Evolutionary conservation across 2,888 invertebrate genomes (phyloP).

Genomic region (Nomada fucata): DNA sequence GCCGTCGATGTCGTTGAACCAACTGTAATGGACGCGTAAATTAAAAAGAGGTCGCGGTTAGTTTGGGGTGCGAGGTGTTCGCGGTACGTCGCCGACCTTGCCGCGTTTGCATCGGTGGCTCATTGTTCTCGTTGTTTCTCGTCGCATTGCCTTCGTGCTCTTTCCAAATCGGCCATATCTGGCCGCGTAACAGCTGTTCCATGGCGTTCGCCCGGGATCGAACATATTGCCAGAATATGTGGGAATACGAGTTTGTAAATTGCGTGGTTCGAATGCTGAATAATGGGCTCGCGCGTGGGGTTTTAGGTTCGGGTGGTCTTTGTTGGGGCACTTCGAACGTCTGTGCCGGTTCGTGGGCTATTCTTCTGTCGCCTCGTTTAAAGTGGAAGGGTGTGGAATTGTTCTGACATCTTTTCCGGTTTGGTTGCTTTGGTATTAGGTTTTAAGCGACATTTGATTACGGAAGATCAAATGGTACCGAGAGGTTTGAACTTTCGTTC

Average conservation of each 20-base stretch:
- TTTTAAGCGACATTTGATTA: too few species aligned
- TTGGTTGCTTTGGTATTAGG: too few species aligned
- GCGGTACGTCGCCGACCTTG: slow-evolving; percentile 41
- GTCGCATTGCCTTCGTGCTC: neutral
- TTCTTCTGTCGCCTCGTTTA: too few species aligned
- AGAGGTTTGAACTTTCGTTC: too few species aligned
- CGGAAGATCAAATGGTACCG: too few species aligned
- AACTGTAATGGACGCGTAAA: neutral
- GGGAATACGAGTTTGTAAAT: neutral
- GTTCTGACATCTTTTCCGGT: too few species aligned
- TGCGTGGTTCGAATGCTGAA: neutral
- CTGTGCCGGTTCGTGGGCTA: neutral
- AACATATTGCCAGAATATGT: neutral
- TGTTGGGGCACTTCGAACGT: neutral
- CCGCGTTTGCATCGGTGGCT: neutral
- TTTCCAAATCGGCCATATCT: neutral
- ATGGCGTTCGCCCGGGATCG: neutral
- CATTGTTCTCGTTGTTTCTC: slow-evolving; percentile 20
- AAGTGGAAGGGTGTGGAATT: too few species aligned
- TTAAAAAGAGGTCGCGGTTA: slow-evolving; percentile 18
- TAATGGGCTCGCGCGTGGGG: neutral
- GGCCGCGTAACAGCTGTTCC: slow-evolving; percentile 23
- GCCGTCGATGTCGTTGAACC: neutral
- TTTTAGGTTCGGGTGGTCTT: neutral
- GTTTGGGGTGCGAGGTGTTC: slow-evolving; percentile 3